A percentile compares a stretch with the other conserved stretches of the same genome.
Conservation (phyloP, 2,888 invertebrate species). For the Tenthredo notha region DNA sequence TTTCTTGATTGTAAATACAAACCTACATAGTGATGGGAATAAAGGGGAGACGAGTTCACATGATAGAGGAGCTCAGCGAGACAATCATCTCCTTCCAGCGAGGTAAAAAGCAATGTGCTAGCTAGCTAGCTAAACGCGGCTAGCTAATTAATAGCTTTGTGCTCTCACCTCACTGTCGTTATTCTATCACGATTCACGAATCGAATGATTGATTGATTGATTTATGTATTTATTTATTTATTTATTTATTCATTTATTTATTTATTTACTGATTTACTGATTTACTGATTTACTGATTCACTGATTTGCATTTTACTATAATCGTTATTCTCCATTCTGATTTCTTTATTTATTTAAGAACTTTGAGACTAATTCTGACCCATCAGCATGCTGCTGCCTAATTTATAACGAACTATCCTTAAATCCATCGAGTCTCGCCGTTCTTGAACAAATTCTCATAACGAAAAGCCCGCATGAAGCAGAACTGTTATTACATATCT, state of each 20-base stretch:
- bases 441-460: slow-evolving; percentile 4
- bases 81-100: slow-evolving; percentile 99
- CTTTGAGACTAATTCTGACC: neutral
- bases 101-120: slow-evolving; percentile 85
- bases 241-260: neutral
- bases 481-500: neutral
- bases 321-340: slow-evolving; percentile 10
- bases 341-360: slow-evolving; percentile 11
- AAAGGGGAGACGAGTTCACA: slow-evolving; percentile 98
- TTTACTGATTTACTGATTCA: neutral
- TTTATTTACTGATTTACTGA: neutral
- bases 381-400: neutral
- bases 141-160: slow-evolving; percentile 37
- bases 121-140: neutral
- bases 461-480: slow-evolving; percentile 9
- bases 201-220: neutral
- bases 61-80: slow-evolving; percentile 99
- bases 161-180: slow-evolving; percentile 32
- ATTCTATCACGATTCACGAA: neutral
- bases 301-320: neutral
- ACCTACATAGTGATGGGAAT: slow-evolving; percentile 96
- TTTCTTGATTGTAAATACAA: slow-evolving; percentile 3
- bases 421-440: neutral
- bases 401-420: neutral
- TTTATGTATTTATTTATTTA: neutral